These are phyloP conservation scores for Epirrhoe tristata DNA, from an alignment of 2,888 invertebrate species.

Conservation along the genomic window DNA sequence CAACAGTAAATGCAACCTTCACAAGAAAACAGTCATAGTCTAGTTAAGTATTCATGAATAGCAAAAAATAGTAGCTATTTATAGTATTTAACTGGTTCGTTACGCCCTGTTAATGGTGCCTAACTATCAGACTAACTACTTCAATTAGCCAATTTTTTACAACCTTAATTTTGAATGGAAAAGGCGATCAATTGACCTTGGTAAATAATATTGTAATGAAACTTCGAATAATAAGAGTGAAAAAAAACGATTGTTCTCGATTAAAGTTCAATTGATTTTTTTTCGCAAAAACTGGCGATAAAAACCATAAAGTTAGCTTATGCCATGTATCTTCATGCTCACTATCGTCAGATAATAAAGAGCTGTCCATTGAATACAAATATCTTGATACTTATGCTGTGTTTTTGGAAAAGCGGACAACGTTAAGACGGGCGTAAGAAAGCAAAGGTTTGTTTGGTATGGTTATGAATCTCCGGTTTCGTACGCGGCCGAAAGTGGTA, in stretches of 20 bases:
- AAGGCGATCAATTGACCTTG: neutral
- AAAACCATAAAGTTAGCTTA: constrained; percentile 17
- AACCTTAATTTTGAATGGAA: neutral
- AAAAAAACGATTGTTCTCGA: neutral
- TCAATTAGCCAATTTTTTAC: constrained; percentile 14
- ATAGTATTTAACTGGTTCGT: constrained; percentile 3
- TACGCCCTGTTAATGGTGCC: neutral
- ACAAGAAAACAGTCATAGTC: neutral
- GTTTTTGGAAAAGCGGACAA: constrained; percentile 3
- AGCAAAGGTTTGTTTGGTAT: neutral
- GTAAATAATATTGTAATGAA: constrained; percentile 3
- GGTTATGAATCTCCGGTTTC: neutral
- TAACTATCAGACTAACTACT: neutral
- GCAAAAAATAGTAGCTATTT: neutral
- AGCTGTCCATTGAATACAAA: constrained; percentile 32
- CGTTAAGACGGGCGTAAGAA: constrained; percentile 5
- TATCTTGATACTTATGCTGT: constrained; percentile 12
- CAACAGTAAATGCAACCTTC: neutral
- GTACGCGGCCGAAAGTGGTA: no score
- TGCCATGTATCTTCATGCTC: constrained; percentile 23
- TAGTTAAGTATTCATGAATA: neutral
- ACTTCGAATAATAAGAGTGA: neutral
- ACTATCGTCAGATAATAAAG: constrained; percentile 28
- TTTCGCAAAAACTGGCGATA: neutral
- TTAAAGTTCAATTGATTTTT: neutral